Base-by-base conservation (phyloP, 2,797 vertebrate species). In the Chaetodon trifasciatus region DNA sequence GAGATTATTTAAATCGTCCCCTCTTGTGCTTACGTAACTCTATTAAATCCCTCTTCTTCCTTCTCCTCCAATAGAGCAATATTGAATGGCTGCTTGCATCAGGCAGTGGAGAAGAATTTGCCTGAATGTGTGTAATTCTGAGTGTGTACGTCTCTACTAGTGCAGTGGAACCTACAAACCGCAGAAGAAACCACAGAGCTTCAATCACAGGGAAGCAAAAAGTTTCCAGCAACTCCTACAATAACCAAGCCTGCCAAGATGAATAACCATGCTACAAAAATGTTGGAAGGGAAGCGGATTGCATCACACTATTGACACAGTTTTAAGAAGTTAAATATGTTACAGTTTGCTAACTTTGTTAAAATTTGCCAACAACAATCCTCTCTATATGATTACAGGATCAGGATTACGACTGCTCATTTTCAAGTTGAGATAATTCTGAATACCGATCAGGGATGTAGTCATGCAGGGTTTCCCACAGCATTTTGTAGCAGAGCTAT, bases 1-100 rank as follows among this genome's bases (percentile, higher is more conserved):
- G 66, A 86, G 82, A 89, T 90, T 84, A 89, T 88, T 90, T 79
- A 73, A 87, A 86, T 86, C 61, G 0, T 58, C 60, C 52, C 68
- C 76, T 69, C 81, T 72, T 55, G 39, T 57, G 61, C 61, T 89
- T 83, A 87, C 23, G 55, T 71, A 89, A 88, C 60, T 75, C 46
- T 67, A 67, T 79, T 72, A 85, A 85, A 88, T 82, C 79, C 76
- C 50, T 79, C 66, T 79, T 72, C 57, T 44, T 74, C 69, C 52
- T 53, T 56, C 60, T 78, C 72, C 83, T 80, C 67, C 73, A 46
- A 52, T 52, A 15, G 66, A 77, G 78, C 69, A 75, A 63, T 70
- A 57, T 12, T 76, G 68, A 86, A 71, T 84, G 76, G 83, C 52
- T 57, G 52, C 78, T 84, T 83, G 74, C 80, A 53, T 89, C 87